phyloP scores from a whole-genome alignment of 2,797 vertebrate species.

The Sebastolobus alascanus region DNA sequence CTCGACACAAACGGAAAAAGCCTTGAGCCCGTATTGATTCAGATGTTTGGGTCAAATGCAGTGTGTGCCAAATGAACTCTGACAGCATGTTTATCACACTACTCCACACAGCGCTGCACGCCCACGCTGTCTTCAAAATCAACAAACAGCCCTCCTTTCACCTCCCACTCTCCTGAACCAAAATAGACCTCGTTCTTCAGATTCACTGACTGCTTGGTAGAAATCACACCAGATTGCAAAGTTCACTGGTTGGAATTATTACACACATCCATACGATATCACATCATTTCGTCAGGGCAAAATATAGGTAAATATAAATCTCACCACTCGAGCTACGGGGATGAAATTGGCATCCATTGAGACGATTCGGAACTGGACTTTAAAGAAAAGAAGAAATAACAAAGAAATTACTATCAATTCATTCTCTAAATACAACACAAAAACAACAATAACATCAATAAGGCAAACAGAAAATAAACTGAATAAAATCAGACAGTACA shows the following conservation, averaged over 20 bases:
- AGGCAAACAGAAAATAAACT: background rate
- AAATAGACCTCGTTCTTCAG: slow-evolving; percentile 69
- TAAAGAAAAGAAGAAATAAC: slow-evolving; percentile 16
- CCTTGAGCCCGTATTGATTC: slow-evolving; percentile 71
- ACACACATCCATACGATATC: background rate
- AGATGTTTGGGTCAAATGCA: slow-evolving; percentile 78
- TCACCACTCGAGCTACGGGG: slow-evolving; percentile 76
- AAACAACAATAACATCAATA: background rate
- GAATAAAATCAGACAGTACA: background rate
- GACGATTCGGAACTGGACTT: slow-evolving; percentile 87
- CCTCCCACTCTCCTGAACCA: slow-evolving; percentile 77
- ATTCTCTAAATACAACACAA: background rate
- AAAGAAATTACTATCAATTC: background rate
- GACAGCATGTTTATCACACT: slow-evolving; percentile 78
- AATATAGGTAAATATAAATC: slow-evolving; percentile 10
- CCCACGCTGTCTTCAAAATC: slow-evolving; percentile 72
- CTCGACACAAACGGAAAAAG: slow-evolving; percentile 48
- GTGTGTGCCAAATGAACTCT: slow-evolving; percentile 79
- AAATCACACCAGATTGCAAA: slow-evolving; percentile 50
- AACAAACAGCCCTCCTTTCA: slow-evolving; percentile 74
- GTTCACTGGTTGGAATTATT: slow-evolving; percentile 18
- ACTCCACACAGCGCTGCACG: slow-evolving; percentile 72
- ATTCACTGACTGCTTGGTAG: slow-evolving; percentile 45
- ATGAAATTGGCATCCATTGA: slow-evolving; percentile 82
- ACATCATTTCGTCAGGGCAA: background rate